These are phyloP conservation scores for Pocillopora meandrina DNA, from an alignment of 92 coral and sea anemone species.

Conservation along the genomic window DNA sequence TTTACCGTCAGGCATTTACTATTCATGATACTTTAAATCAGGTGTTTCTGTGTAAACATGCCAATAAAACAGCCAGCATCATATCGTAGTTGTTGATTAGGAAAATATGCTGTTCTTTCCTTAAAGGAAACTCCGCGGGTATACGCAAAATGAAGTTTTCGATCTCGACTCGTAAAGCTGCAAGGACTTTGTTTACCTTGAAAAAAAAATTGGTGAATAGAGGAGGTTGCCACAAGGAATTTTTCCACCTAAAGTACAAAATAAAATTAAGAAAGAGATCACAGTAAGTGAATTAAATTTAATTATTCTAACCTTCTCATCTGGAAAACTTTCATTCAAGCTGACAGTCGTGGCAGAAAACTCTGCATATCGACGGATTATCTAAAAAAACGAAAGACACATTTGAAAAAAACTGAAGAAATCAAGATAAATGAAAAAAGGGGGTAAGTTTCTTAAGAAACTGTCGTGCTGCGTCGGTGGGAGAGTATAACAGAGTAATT, in stretches of 20 bases:
- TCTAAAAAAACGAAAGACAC: slow-evolving; percentile 40
- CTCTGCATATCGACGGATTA: slow-evolving; percentile 97
- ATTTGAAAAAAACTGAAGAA: no score
- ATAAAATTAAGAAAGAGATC: background rate
- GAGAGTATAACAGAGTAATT: no score
- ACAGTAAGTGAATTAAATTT: background rate
- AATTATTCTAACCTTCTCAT: slow-evolving; percentile 82
- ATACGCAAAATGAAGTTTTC: slow-evolving; percentile 92
- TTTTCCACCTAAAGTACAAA: background rate
- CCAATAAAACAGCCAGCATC: slow-evolving; percentile 99
- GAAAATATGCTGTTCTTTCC: slow-evolving; percentile 95
- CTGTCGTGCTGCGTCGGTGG: no score
- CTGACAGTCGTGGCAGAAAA: slow-evolving; percentile 98
- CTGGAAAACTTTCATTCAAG: slow-evolving; percentile 97
- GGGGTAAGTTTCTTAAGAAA: no score
- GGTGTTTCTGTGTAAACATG: slow-evolving; percentile 18
- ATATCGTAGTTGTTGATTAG: slow-evolving; percentile 97
- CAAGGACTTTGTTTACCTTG: slow-evolving; percentile 93
- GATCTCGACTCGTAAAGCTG: slow-evolving; percentile 88
- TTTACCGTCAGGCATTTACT: background rate
- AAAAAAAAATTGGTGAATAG: background rate
- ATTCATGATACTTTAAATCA: background rate
- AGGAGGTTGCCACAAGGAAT: background rate
- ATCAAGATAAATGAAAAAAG: no score
- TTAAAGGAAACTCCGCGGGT: slow-evolving; percentile 98